These are phyloP conservation scores for Aldabrachelys gigantea DNA, from an alignment of 2,113 vertebrate species.

Conservation along the genomic window DNA sequence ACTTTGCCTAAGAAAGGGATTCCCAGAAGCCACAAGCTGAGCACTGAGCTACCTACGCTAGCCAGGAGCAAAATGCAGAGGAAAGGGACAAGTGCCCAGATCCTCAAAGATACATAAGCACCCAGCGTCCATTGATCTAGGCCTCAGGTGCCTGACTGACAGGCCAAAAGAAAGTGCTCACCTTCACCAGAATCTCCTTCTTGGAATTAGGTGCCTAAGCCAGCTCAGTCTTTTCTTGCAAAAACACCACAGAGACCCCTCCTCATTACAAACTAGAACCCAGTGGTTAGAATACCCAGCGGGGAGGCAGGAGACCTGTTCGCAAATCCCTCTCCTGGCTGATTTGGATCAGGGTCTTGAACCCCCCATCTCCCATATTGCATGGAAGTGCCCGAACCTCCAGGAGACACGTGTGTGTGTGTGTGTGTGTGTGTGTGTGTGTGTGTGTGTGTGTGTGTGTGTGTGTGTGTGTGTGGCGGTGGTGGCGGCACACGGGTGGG, in stretches of 20 bases:
- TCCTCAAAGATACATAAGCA: no score
- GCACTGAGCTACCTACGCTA: not conserved
- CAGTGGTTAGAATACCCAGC: not conserved
- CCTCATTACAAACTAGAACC: not conserved
- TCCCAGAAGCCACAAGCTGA: not conserved
- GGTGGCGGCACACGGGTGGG: not conserved
- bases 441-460: no score
- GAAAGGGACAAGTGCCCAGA: not conserved
- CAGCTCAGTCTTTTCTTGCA: not conserved
- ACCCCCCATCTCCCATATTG: not conserved
- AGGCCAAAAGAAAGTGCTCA: not conserved
- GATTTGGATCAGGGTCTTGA: not conserved
- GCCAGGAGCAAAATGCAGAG: not conserved
- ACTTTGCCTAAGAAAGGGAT: not conserved
- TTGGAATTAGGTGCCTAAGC: not conserved
- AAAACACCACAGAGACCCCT: not conserved
- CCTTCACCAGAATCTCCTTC: not conserved
- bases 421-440: not conserved
- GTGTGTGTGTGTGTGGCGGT: not conserved
- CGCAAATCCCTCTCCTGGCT: not conserved
- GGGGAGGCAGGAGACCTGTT: not conserved
- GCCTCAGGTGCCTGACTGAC: not conserved
- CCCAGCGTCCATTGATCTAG: not conserved
- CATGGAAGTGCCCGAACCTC: not conserved
- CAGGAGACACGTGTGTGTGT: not conserved